These are phyloP conservation scores for Campylomormyrus tamandua DNA, from an alignment of 2,113 vertebrate genomes.

Conservation along the genomic window DNA sequence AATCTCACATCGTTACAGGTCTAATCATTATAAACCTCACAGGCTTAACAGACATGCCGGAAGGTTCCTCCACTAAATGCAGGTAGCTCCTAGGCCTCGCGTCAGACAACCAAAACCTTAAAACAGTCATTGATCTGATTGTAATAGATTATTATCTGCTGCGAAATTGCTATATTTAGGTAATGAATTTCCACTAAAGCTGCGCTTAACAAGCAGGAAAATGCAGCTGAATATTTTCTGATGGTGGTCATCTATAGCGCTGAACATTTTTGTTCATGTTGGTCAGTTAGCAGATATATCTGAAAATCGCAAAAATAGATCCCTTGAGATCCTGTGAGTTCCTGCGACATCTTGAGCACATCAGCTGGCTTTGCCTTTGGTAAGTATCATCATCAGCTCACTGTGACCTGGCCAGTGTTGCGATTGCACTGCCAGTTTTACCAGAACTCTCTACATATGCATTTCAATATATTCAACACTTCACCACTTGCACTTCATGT, in stretches of 20 bases:
- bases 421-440: background rate
- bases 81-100: background rate
- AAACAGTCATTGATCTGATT: background rate
- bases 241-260: background rate
- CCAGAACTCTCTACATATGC: background rate
- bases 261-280: background rate
- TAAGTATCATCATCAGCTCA: background rate
- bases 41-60: background rate
- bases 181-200: background rate
- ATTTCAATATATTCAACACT: background rate
- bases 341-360: background rate
- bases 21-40: background rate
- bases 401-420: background rate
- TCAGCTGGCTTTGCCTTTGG: background rate
- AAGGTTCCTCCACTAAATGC: background rate
- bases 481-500: background rate
- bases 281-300: background rate
- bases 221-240: background rate
- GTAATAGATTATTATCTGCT: background rate
- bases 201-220: background rate
- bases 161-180: background rate
- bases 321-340: background rate
- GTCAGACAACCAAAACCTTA: background rate
- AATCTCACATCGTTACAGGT: background rate
- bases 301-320: background rate